Conservation (phyloP, 2,888 invertebrate genomes). For the Gerris lacustris region DNA sequence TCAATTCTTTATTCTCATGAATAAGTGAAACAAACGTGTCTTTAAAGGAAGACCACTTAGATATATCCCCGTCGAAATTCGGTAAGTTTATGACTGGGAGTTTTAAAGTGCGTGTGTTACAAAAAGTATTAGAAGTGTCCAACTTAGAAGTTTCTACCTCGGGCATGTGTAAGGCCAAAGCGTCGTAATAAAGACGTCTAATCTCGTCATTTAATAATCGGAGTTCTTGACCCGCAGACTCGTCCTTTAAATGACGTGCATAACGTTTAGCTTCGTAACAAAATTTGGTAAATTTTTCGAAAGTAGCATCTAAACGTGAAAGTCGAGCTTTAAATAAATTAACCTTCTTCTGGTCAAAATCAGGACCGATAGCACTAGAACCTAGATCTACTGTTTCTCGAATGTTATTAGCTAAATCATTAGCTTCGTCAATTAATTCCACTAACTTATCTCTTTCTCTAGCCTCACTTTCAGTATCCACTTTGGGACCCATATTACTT, state of each 20-base stretch:
- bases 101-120: background rate
- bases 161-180: background rate
- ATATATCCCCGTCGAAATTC: constrained; percentile 5
- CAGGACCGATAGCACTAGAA: too few relatives aligned
- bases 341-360: too few relatives aligned
- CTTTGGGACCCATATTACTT: too few relatives aligned
- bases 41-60: constrained; percentile 8
- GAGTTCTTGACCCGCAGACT: background rate
- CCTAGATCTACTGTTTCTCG: too few relatives aligned
- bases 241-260: background rate
- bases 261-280: background rate
- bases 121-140: background rate
- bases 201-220: background rate
- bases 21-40: constrained; percentile 12
- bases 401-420: too few relatives aligned
- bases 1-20: background rate
- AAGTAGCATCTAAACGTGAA: background rate
- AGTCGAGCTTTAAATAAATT: background rate
- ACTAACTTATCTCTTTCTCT: too few relatives aligned
- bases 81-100: constrained; percentile 8
- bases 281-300: background rate
- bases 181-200: background rate
- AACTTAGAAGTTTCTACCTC: background rate
- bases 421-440: too few relatives aligned
- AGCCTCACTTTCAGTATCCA: too few relatives aligned